phyloP scores from a whole-genome alignment of 2,113 vertebrate genomes.

The Setophaga petechia region DNA sequence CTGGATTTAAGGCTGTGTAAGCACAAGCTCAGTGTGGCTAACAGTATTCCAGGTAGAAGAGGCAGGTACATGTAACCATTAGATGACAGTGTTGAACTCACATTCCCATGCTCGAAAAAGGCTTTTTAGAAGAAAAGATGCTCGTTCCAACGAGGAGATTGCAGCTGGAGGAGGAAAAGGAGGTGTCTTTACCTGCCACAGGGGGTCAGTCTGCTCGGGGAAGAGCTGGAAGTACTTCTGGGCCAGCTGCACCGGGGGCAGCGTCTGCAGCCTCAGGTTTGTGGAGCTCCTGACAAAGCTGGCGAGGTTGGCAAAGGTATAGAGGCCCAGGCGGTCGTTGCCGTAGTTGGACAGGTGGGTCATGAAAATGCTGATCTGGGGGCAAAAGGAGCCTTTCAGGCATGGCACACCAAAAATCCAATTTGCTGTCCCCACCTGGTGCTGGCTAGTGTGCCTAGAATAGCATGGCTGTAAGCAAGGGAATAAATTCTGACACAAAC shows the following conservation, averaged over 20 bases:
- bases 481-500: background rate
- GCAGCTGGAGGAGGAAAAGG: background rate
- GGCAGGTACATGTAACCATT: background rate
- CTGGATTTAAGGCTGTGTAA: background rate
- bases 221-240: conserved; percentile 97
- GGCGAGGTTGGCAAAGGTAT: conserved; percentile 93
- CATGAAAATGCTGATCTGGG: conserved; percentile 99
- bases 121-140: background rate
- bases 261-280: conserved; percentile 86
- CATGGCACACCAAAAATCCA: background rate
- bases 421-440: accelerated
- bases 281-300: conserved; percentile 92
- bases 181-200: conserved; percentile 89
- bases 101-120: background rate
- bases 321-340: conserved; percentile 94
- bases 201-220: conserved; percentile 91
- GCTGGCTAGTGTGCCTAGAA: background rate
- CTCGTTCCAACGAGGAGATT: accelerated
- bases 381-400: background rate
- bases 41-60: background rate
- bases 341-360: conserved; percentile 98
- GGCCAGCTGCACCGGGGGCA: conserved; percentile 89
- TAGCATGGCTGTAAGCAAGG: background rate
- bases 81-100: background rate
- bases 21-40: background rate